phyloP scores from a whole-genome alignment of 2,113 vertebrate genomes.

The Phasianus colchicus region DNA sequence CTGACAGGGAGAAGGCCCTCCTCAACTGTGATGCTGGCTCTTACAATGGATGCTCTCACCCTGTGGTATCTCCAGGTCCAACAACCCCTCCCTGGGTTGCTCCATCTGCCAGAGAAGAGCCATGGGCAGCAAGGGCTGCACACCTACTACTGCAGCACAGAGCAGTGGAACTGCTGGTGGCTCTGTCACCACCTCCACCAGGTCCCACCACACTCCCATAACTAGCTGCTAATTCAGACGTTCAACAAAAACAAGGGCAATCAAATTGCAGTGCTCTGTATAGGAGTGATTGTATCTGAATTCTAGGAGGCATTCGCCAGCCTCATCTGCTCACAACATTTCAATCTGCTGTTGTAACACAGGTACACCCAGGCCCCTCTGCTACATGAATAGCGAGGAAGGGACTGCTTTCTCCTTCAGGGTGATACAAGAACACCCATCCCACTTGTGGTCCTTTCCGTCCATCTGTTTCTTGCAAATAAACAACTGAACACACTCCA shows the following conservation, averaged over 20 bases:
- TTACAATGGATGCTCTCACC: neutral
- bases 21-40: neutral
- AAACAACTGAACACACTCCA: neutral
- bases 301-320: slow-evolving; percentile 16
- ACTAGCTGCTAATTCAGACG: neutral
- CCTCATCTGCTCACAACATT: neutral
- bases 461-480: slow-evolving; percentile 4
- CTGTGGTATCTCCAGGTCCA: neutral
- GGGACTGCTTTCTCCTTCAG: neutral
- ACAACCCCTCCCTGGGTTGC: neutral
- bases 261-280: neutral
- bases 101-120: neutral
- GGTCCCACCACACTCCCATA: accelerated
- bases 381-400: neutral
- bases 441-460: neutral
- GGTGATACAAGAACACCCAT: neutral
- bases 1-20: neutral
- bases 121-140: neutral
- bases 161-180: neutral
- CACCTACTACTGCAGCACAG: neutral
- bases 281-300: neutral
- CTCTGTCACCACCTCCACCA: neutral
- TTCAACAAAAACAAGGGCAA: slow-evolving; percentile 1
- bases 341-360: slow-evolving; percentile 19
- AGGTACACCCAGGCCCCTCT: neutral